Evolutionary conservation across 2,888 invertebrate genomes (phyloP).

Genomic region (Protodeltote pygarga): DNA sequence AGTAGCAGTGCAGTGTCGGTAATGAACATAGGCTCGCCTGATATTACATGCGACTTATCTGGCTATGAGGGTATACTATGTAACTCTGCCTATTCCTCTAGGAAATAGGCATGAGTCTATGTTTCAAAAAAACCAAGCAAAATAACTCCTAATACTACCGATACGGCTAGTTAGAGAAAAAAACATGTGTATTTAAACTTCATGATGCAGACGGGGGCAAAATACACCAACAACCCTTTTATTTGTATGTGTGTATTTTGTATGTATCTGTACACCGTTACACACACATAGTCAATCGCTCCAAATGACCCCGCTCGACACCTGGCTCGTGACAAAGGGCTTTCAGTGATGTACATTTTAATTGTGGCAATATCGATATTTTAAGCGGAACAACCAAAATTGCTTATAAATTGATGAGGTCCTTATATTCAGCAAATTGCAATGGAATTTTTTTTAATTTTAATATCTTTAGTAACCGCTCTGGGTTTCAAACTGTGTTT

Average conservation of each 20-base stretch:
- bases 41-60: no score
- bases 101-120: no score
- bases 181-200: constrained; percentile 34
- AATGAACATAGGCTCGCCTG: no score
- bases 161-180: constrained; percentile 16
- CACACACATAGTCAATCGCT: constrained; percentile 34
- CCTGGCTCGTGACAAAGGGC: constrained; percentile 73
- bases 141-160: neutral
- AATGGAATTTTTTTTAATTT: no score
- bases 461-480: no score
- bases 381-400: no score
- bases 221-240: constrained; percentile 30
- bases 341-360: constrained; percentile 51
- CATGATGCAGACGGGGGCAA: constrained; percentile 34
- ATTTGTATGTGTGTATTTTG: constrained; percentile 6
- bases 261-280: constrained; percentile 19
- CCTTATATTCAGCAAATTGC: no score
- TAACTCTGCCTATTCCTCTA: no score
- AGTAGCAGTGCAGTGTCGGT: no score
- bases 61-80: no score
- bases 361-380: constrained; percentile 49
- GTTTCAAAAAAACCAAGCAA: no score
- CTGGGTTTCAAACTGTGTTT: neutral
- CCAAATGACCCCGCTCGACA: constrained; percentile 68
- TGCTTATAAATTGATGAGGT: neutral